Evolutionary conservation across 2,888 invertebrate genomes (phyloP).

Genomic region (Caenorhabditis sp.): DNA sequence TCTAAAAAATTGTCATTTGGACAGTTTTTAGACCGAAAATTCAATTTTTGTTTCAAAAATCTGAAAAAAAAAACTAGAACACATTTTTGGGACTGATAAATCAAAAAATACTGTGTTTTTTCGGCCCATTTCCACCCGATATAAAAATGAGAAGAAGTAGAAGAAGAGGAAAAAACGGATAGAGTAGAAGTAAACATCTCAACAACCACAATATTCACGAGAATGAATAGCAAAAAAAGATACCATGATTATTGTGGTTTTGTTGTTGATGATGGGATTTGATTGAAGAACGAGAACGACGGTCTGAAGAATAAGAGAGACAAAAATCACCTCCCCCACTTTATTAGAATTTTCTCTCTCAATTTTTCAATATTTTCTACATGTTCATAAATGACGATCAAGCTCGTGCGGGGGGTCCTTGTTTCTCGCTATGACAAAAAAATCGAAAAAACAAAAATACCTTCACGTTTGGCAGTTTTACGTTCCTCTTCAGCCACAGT

Average conservation of each 20-base stretch:
- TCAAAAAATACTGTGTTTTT: too few species aligned
- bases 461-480: conserved; percentile 64
- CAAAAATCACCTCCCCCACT: neutral
- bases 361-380: too few species aligned
- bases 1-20: too few species aligned
- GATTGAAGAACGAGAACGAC: conserved; percentile 43
- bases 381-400: conserved; percentile 9
- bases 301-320: conserved; percentile 36
- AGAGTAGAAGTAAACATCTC: neutral
- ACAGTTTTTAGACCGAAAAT: too few species aligned
- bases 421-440: conserved; percentile 6
- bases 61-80: neutral
- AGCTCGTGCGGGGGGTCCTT: conserved; percentile 5
- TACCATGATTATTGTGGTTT: conserved; percentile 29
- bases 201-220: conserved; percentile 4
- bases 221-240: conserved; percentile 3
- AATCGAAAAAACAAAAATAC: conserved; percentile 37
- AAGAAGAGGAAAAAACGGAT: neutral
- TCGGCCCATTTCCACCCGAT: too few species aligned
- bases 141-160: neutral
- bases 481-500: conserved; percentile 65
- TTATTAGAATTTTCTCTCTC: too few species aligned
- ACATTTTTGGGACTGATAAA: too few species aligned
- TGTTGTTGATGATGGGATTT: conserved; percentile 36
- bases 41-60: too few species aligned